Conservation (phyloP, 2,888 invertebrate genomes). For the Mamestra brassicae region DNA sequence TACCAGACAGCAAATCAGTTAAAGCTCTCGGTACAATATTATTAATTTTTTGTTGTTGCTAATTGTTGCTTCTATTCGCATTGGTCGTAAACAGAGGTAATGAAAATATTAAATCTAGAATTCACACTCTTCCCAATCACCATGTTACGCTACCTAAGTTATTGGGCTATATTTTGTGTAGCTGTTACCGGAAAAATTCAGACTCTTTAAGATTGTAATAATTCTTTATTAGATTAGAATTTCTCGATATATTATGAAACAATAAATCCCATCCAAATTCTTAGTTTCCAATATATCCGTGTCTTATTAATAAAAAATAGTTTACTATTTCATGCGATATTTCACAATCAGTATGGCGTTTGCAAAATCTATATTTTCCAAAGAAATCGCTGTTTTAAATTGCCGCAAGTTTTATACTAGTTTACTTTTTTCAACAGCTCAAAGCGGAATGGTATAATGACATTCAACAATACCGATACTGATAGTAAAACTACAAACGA, state of each 20-base stretch:
- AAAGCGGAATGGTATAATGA: slow-evolving; percentile 60
- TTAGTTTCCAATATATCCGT: too few species aligned
- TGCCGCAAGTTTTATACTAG: slow-evolving; percentile 10
- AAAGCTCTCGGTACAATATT: slow-evolving; percentile 8
- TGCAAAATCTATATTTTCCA: not conserved
- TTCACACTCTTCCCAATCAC: slow-evolving; percentile 2
- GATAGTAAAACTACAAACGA: slow-evolving; percentile 83
- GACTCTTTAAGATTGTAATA: too few species aligned
- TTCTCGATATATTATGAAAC: too few species aligned
- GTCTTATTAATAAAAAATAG: too few species aligned
- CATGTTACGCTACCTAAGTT: not conserved
- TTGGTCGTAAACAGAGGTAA: not conserved
- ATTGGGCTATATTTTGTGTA: not conserved
- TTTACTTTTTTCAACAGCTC: slow-evolving; percentile 29
- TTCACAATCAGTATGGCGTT: too few species aligned
- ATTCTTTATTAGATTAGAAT: too few species aligned
- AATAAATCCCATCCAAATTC: too few species aligned
- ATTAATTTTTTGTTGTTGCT: not conserved
- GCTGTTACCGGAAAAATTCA: too few species aligned
- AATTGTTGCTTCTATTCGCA: not conserved
- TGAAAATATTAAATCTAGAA: slow-evolving; percentile 7
- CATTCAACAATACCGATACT: slow-evolving; percentile 72
- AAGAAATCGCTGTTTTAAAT: not conserved
- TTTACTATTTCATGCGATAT: too few species aligned
- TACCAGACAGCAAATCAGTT: not conserved